A percentile compares a stretch with the other conserved stretches of the same genome.
Conservation (phyloP, 2,888 invertebrate genomes). For the Tetragonula carbonaria region DNA sequence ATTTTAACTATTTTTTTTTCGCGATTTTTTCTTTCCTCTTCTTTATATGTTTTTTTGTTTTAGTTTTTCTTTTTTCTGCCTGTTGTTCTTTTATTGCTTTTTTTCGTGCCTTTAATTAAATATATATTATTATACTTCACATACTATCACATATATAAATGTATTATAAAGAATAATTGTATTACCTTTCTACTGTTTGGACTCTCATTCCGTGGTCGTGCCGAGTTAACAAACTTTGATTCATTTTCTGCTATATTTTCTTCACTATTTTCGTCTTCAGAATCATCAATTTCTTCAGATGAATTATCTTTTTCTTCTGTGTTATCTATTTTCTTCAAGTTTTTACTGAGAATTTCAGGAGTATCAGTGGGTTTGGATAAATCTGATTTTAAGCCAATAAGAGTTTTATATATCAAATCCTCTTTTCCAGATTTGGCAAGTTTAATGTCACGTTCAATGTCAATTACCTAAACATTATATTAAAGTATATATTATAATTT, state of each 20-base stretch:
- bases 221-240: constrained; percentile 87
- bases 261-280: constrained; percentile 69
- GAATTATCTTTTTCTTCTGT: constrained; percentile 78
- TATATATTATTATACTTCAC: not conserved
- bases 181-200: constrained; percentile 89
- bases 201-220: constrained; percentile 92
- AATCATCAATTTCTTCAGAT: constrained; percentile 77
- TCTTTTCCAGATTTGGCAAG: constrained; percentile 91
- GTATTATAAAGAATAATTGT: constrained; percentile 59
- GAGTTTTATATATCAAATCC: constrained; percentile 93
- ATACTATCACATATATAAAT: not conserved
- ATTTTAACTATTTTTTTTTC: constrained; percentile 71
- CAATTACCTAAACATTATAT: constrained; percentile 87
- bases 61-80: constrained; percentile 94
- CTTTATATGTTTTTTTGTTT: constrained; percentile 97
- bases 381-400: constrained; percentile 93
- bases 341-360: constrained; percentile 87
- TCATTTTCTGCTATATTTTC: constrained; percentile 77
- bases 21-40: constrained; percentile 90
- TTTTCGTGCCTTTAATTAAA: constrained; percentile 88
- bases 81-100: constrained; percentile 94
- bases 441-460: constrained; percentile 94
- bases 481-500: constrained; percentile 36
- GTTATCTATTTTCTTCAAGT: constrained; percentile 56
- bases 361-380: constrained; percentile 89